phyloP scores from a whole-genome alignment of 2,797 vertebrate species.

The Periparus ater region DNA sequence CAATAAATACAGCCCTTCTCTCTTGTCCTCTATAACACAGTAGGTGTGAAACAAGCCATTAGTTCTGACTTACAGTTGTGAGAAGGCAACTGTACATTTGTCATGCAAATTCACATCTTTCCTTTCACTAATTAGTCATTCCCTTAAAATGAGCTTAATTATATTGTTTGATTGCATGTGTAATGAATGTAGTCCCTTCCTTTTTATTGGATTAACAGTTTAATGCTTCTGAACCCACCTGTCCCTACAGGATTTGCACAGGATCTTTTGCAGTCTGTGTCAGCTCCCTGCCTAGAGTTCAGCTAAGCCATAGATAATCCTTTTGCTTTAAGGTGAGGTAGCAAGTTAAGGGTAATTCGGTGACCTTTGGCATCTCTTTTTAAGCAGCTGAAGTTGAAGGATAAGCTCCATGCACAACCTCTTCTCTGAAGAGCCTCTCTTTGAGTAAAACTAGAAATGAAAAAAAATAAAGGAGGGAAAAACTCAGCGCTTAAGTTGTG shows the following conservation, averaged over 20 bases:
- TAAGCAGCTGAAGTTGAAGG: background rate
- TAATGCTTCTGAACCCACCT: background rate
- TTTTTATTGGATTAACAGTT: background rate
- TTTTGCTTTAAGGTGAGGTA: background rate
- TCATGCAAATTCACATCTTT: background rate
- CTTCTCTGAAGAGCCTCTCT: background rate
- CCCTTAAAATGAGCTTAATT: background rate
- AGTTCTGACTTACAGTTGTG: background rate
- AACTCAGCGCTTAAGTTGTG: background rate
- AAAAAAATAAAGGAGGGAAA: background rate
- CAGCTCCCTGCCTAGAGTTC: background rate
- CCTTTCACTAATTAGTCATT: background rate
- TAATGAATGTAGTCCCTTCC: background rate
- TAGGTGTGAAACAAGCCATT: background rate
- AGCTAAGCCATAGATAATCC: background rate
- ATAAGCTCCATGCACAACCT: background rate
- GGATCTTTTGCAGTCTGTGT: background rate
- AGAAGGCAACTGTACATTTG: background rate
- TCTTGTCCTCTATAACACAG: background rate
- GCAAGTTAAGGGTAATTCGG: background rate
- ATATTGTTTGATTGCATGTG: background rate
- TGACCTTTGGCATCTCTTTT: background rate
- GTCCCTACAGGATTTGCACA: background rate
- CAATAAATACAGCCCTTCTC: background rate
- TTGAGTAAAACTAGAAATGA: background rate